Evolutionary conservation across 2,113 vertebrate species (phyloP).

Genomic region (Xiphophorus hellerii): DNA sequence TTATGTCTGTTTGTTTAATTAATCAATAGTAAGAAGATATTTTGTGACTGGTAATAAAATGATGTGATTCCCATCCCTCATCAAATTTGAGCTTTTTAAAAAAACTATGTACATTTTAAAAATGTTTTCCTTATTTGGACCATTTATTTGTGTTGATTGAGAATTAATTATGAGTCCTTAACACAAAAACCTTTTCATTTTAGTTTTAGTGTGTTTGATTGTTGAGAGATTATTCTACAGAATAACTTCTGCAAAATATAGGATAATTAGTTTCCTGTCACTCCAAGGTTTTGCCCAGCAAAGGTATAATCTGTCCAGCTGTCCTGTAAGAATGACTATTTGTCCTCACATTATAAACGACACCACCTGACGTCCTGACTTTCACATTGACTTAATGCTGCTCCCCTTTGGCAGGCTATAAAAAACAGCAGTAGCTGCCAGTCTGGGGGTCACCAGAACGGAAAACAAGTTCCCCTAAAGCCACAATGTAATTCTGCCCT

Average conservation of each 20-base stretch:
- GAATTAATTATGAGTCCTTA: neutral
- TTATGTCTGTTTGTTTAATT: neutral
- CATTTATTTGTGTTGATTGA: neutral
- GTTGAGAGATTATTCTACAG: neutral
- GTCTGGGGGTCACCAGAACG: slow-evolving; percentile 24
- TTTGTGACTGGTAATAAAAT: neutral
- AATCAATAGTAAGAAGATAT: neutral
- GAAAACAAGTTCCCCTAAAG: slow-evolving; percentile 19
- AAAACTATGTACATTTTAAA: neutral
- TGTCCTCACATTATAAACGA: slow-evolving; percentile 54
- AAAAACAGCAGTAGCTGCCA: slow-evolving; percentile 28
- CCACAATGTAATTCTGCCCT: slow-evolving; percentile 28
- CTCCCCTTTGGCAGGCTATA: slow-evolving; percentile 14
- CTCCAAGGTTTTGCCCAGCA: neutral
- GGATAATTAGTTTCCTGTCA: neutral
- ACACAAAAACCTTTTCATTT: neutral
- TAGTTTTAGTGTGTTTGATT: too few relatives aligned
- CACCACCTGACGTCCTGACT: slow-evolving; percentile 45
- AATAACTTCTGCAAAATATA: neutral
- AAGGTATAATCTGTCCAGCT: slow-evolving; percentile 13
- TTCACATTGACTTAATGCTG: slow-evolving; percentile 36
- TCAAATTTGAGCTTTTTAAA: neutral
- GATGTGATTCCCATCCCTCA: neutral
- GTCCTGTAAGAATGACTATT: slow-evolving; percentile 31
- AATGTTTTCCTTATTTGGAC: neutral